phyloP scores from a whole-genome alignment of 2,888 invertebrate species.

The Diachrysia chrysitis region DNA sequence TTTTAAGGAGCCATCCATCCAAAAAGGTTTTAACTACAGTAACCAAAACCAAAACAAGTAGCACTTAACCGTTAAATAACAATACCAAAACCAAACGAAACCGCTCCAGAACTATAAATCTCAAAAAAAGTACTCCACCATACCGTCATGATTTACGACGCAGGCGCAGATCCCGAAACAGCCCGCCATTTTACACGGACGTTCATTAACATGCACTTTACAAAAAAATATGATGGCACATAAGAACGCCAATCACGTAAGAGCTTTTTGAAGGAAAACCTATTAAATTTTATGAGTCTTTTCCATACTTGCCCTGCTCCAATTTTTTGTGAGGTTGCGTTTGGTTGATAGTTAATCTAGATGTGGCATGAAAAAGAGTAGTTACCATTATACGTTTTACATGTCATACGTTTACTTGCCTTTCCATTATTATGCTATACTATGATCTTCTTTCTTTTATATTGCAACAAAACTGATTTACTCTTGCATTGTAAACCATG shows the following conservation, averaged over 20 bases:
- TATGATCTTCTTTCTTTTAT: too few species aligned
- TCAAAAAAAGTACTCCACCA: conserved; percentile 38
- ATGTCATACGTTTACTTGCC: too few species aligned
- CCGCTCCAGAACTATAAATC: conserved; percentile 12
- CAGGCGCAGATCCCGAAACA: conserved; percentile 48
- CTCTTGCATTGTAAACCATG: too few species aligned
- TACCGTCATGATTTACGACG: conserved; percentile 59
- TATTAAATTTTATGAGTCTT: conserved; percentile 88
- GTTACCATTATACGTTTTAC: too few species aligned
- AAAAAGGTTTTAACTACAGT: not conserved
- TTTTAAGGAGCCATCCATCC: not conserved
- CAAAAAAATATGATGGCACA: conserved; percentile 74
- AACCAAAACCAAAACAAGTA: not conserved
- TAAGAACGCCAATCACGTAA: conserved; percentile 82
- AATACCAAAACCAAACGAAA: not conserved
- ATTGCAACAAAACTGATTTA: too few species aligned
- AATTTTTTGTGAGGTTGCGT: conserved; percentile 78
- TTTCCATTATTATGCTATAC: too few species aligned
- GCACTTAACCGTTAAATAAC: not conserved
- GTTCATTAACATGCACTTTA: conserved; percentile 72
- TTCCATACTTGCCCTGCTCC: conserved; percentile 87
- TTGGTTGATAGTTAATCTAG: conserved; percentile 62
- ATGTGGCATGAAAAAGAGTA: conserved; percentile 52
- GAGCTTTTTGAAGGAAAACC: conserved; percentile 85
- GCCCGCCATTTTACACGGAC: conserved; percentile 69